Evolutionary conservation across 2,888 invertebrate species (phyloP).

Genomic region (Rhagonycha lutea): DNA sequence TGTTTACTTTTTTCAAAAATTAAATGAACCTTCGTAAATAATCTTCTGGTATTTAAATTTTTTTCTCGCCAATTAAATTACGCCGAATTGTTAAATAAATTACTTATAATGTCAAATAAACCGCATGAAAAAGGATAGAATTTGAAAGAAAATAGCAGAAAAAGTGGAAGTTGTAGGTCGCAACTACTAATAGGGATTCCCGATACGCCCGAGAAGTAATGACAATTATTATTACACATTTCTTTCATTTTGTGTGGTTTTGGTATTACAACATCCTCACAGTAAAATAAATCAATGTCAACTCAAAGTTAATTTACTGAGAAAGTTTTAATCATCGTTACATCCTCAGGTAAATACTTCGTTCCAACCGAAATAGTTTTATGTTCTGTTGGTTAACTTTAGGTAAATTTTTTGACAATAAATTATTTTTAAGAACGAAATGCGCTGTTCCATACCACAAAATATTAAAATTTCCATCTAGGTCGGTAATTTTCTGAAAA

Average conservation of each 20-base stretch:
- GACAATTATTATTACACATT: neutral
- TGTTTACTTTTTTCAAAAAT: neutral
- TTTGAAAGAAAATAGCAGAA: neutral
- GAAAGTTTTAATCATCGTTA: neutral
- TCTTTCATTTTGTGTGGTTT: neutral
- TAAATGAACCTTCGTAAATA: neutral
- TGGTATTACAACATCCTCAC: neutral
- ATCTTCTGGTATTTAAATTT: neutral
- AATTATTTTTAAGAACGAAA: neutral
- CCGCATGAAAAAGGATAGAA: neutral
- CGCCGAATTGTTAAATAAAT: neutral
- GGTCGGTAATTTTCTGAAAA: neutral
- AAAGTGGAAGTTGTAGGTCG: neutral
- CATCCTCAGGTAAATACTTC: neutral
- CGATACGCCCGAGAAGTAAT: conserved; percentile 4
- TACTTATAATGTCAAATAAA: neutral
- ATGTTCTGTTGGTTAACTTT: neutral
- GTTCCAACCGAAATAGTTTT: neutral
- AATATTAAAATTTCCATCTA: neutral
- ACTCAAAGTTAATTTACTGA: neutral
- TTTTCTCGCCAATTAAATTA: neutral
- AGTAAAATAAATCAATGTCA: neutral
- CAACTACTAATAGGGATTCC: conserved; percentile 22
- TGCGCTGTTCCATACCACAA: neutral
- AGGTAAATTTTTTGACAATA: neutral